phyloP scores from a whole-genome alignment of 2,888 invertebrate genomes.

The Germaria angustata region DNA sequence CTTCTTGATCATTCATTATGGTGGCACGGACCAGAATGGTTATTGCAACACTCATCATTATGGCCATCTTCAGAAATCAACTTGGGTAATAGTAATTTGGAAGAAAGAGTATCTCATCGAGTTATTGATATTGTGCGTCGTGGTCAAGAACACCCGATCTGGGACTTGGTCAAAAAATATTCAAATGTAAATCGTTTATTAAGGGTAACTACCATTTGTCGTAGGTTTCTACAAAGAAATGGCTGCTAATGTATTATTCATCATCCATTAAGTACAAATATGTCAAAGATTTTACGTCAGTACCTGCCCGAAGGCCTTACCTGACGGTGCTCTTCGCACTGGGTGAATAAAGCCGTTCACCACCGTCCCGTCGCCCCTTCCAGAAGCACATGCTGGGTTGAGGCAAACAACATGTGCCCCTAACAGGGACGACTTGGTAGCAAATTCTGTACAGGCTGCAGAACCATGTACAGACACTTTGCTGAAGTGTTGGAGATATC shows the following conservation, averaged over 20 bases:
- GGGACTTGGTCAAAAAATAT: conserved; percentile 1
- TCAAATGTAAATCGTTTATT: not conserved
- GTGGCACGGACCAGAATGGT: conserved; percentile 47
- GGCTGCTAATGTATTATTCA: not conserved
- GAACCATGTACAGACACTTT: too few relatives aligned
- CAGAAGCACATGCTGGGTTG: too few relatives aligned
- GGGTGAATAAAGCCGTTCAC: too few relatives aligned
- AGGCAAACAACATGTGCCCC: too few relatives aligned
- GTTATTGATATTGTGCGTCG: not conserved
- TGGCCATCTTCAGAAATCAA: conserved; percentile 17
- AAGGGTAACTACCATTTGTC: conserved; percentile 17
- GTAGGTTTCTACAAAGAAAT: not conserved
- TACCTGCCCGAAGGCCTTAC: too few relatives aligned
- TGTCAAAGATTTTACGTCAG: too few relatives aligned
- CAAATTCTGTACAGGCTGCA: too few relatives aligned
- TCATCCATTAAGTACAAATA: not conserved
- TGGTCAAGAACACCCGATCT: not conserved
- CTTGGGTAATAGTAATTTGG: not conserved
- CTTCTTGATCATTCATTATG: conserved; percentile 32
- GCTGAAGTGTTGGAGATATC: too few relatives aligned
- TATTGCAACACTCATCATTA: conserved; percentile 13
- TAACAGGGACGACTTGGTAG: too few relatives aligned
- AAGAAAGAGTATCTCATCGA: not conserved
- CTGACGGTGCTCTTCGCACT: too few relatives aligned
- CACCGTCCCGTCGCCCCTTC: too few relatives aligned